Percentiles rank a stretch among this genome's conserved stretches.
phyloP scores from a whole-genome alignment of 1,140 invertebrate species.

The Drosophila parvula region DNA sequence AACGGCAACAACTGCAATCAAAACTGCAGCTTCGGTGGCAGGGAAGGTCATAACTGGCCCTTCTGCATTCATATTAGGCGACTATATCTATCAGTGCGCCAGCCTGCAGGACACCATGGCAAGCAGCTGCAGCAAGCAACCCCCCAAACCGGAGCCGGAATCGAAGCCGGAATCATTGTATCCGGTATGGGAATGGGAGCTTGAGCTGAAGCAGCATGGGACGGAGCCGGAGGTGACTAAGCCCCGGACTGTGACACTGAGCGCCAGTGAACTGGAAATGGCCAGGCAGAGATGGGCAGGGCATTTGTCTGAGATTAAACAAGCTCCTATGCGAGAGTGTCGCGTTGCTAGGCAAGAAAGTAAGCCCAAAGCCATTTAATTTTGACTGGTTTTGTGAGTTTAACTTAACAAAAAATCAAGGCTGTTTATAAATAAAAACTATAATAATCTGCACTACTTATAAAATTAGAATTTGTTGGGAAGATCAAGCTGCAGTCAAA shows the following conservation, averaged over 20 bases:
- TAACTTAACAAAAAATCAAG: not conserved
- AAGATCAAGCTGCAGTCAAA: no score
- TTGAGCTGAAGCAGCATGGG: not conserved
- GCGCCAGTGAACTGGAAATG: conserved; percentile 5
- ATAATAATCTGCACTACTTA: no score
- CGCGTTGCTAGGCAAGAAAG: no score
- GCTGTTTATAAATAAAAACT: not conserved
- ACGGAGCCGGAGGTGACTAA: conserved; percentile 16
- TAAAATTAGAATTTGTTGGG: no score
- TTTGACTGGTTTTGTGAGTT: not conserved
- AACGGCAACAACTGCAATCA: conserved; percentile 11
- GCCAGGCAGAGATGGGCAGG: not conserved
- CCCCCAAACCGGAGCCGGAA: conserved; percentile 3
- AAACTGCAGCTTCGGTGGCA: not conserved
- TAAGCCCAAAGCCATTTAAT: not conserved
- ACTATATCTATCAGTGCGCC: conserved; percentile 58
- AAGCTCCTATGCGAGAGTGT: no score
- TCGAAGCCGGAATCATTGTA: conserved; percentile 23
- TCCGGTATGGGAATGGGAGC: conserved; percentile 9
- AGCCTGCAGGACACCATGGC: conserved; percentile 17
- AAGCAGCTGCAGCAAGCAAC: conserved; percentile 16
- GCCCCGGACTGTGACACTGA: conserved; percentile 10
- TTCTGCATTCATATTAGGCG: conserved; percentile 29
- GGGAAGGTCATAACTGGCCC: not conserved
- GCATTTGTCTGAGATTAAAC: not conserved